These are phyloP conservation scores for Blastobasis adustella DNA, from an alignment of 2,888 invertebrate species.

Conservation along the genomic window DNA sequence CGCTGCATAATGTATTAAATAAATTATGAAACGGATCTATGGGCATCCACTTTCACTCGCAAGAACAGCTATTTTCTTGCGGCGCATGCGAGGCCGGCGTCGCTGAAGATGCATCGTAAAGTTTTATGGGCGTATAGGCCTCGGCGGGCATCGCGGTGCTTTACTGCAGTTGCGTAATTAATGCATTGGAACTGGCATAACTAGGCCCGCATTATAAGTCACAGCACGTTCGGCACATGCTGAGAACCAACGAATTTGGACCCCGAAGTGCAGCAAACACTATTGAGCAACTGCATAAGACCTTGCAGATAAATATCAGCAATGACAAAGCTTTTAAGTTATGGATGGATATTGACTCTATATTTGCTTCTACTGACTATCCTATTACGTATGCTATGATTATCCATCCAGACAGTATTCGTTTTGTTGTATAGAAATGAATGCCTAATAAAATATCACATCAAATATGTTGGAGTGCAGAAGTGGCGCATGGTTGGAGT, in stretches of 20 bases:
- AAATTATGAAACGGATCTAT: constrained; percentile 61
- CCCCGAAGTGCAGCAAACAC: too few species aligned
- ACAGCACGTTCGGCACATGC: too few species aligned
- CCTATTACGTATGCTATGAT: too few species aligned
- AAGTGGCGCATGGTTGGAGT: constrained; percentile 41
- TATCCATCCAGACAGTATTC: too few species aligned
- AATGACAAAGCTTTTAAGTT: too few species aligned
- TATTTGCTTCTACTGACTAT: too few species aligned
- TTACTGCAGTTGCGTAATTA: constrained; percentile 2
- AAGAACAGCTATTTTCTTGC: constrained; percentile 56
- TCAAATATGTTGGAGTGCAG: constrained; percentile 25
- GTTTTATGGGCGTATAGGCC: constrained; percentile 29
- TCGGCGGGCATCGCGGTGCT: not conserved
- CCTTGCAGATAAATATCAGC: too few species aligned
- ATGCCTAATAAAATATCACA: constrained; percentile 13
- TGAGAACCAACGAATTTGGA: too few species aligned
- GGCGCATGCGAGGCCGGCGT: constrained; percentile 30
- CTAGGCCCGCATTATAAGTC: too few species aligned
- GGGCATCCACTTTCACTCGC: constrained; percentile 62
- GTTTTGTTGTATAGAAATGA: not conserved
- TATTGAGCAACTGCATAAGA: too few species aligned
- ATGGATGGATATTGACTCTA: too few species aligned
- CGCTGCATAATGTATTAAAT: constrained; percentile 33
- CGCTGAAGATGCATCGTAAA: constrained; percentile 40
- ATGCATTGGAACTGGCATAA: too few species aligned